A percentile compares a stretch with the other conserved stretches of the same genome.
Conservation (phyloP, 1,140 invertebrate species). For the Panulirus ornatus region DNA sequence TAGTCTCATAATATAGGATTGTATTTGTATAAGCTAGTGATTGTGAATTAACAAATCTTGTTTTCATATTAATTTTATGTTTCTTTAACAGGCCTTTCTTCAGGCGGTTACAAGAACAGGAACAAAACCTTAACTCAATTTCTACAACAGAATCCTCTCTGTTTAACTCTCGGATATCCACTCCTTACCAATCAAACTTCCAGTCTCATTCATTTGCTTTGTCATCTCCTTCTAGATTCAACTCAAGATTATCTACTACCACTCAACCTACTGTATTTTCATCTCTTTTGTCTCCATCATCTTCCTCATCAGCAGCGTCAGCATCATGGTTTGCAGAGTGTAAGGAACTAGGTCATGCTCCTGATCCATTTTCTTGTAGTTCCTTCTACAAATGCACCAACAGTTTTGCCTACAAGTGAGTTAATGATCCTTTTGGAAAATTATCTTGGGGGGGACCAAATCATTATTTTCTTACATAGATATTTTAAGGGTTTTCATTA, state of each 20-base stretch:
- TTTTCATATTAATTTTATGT: background rate
- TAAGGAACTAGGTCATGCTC: background rate
- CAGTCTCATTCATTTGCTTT: background rate
- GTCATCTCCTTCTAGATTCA: background rate
- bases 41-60: too few species aligned
- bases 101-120: background rate
- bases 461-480: too few species aligned
- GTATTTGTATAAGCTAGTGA: too few species aligned
- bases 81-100: slow-evolving; percentile 14
- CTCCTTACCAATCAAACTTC: too few species aligned
- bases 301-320: background rate
- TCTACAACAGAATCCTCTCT: too few species aligned
- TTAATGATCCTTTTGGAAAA: too few species aligned
- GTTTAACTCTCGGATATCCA: too few species aligned
- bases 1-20: too few species aligned
- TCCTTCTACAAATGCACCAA: slow-evolving; percentile 58
- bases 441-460: too few species aligned
- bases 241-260: background rate
- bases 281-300: background rate
- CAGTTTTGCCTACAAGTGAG: slow-evolving; percentile 48
- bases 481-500: too few species aligned
- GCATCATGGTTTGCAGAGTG: slow-evolving; percentile 8
- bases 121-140: background rate
- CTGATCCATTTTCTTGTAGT: slow-evolving; percentile 24
- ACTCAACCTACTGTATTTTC: background rate